Evolutionary conservation across 2,113 vertebrate species (phyloP), one percentile per base, ranked within the genome.

Genomic region (Hypanus sabinus): DNA sequence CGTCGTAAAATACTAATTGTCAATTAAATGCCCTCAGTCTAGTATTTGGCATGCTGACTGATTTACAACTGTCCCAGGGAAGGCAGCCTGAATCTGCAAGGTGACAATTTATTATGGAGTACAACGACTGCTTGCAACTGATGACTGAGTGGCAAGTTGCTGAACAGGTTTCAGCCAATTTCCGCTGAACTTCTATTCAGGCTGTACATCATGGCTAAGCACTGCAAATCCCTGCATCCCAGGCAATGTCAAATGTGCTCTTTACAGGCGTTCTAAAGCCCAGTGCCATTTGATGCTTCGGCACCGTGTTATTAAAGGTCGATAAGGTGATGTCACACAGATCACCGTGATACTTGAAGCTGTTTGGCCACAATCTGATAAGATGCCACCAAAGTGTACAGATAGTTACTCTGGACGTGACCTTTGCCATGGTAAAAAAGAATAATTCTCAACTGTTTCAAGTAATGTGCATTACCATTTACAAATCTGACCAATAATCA

Each of bases 1-100:
- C n/a, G 27, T 75, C 73, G 91, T 73, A 93, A 93, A 73, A 73
- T 93, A 55, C 91, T 75, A 55, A 93, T 71, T 93, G 91, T 73
- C 38, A 73, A 73, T 93, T 93, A 93, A 93, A 75, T 70, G 55
- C 70, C 24, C 70, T 93, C 22, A 46, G 38, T 73, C 11, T 22
- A 55, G 11, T 27, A 30, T 55, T 93, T 75, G 70, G 38, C 91
- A 75, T 24, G 46, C 8, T 6, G 27, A 9, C 22, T 93, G 91
- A 93, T 93, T 55, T 93, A 55, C 24, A 55, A 55, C 91, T 27
- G 24, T 14, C 18, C 38, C 7, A 20, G 22, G n/a, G n/a, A 93
- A 93, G 70, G 55, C 91, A 73, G 70, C 33, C 20, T 30, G 27
- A 90, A 36, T 75, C 38, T 46, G 91, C 46, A 38, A 30, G 91